Evolutionary conservation across 2,797 vertebrate genomes (phyloP), one percentile per base, ranked within the genome.

Genomic region (Hoplostethus atlanticus): DNA sequence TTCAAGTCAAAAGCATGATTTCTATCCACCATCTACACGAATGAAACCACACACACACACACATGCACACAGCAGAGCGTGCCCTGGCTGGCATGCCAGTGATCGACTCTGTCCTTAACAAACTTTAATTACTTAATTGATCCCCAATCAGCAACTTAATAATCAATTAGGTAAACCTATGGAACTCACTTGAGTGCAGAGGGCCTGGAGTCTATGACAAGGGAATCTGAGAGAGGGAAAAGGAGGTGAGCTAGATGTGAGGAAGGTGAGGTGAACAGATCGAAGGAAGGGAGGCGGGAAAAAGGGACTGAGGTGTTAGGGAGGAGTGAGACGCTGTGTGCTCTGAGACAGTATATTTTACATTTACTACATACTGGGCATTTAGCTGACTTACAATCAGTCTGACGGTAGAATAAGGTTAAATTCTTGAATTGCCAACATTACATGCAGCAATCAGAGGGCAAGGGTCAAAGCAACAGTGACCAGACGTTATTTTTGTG

Each of bases 121-220:
- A 92, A 93, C 89, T 93, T 93, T 93, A 94, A 94, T 94, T 89
- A 90, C 92, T 93, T 91, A 94, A 95, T 93, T 94, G 93, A 94
- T 94, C 87, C 70, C 72, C 86, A 93, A 94, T 94, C 91, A 93
- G 87, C 82, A 77, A 92, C 83, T 92, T 94, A 92, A 94, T 94
- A 94, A 94, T 95, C 94, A 92, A 93, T 94, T 94, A 94, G 85
- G 83, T 85, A 94, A 94, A 94, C 89, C 91, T 78, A 76, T 90
- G 80, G 87, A 91, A 90, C 75, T 89, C 88, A 87, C 69, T 91
- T 77, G 75, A 84, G 91, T 70, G 86, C 76, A 81, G 76, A 91
- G 76, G 89, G 78, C 44, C 21, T 21, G 28, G 51, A 76, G 65
- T 79, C 64, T 86, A 86, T 91, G 87, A 92, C 87, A 84, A 78